Percentiles rank a stretch among this genome's conserved stretches.
Conservation (phyloP, 2,113 vertebrate species). For the Piprites chloris region DNA sequence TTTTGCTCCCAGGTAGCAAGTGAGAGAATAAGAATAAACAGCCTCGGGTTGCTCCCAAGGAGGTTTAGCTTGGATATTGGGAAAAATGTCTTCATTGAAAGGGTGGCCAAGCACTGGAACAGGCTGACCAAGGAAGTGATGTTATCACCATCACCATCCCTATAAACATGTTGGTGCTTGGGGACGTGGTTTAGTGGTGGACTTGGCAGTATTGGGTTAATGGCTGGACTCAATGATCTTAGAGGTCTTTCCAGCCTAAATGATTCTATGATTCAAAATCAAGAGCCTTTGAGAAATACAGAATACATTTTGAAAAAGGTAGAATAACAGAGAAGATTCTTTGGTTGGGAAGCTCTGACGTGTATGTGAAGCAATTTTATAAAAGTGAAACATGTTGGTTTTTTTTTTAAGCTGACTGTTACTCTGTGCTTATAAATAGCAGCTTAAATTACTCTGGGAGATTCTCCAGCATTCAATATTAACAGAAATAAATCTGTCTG, state of each 20-base stretch:
- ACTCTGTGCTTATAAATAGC: neutral
- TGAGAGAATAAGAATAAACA: neutral
- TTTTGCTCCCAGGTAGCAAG: neutral
- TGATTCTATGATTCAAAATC: neutral
- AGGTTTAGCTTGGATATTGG: neutral
- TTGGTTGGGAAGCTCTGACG: neutral
- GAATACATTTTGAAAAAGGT: neutral
- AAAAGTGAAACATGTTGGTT: neutral
- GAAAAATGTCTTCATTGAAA: neutral
- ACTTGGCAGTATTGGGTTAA: neutral
- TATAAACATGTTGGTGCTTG: neutral
- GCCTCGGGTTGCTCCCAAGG: neutral
- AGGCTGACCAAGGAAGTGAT: neutral
- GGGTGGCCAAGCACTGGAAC: neutral
- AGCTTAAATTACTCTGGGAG: neutral
- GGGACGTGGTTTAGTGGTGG: neutral
- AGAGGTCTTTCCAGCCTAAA: neutral
- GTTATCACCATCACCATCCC: neutral
- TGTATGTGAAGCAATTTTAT: neutral
- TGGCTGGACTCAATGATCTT: neutral
- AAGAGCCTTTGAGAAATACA: neutral
- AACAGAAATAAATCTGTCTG: neutral
- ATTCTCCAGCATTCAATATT: neutral
- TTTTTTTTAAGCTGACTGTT: neutral
- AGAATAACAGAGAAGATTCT: neutral